Evolutionary conservation across 2,888 invertebrate species (phyloP).

Genomic region (Thecocarcelia acutangulata): DNA sequence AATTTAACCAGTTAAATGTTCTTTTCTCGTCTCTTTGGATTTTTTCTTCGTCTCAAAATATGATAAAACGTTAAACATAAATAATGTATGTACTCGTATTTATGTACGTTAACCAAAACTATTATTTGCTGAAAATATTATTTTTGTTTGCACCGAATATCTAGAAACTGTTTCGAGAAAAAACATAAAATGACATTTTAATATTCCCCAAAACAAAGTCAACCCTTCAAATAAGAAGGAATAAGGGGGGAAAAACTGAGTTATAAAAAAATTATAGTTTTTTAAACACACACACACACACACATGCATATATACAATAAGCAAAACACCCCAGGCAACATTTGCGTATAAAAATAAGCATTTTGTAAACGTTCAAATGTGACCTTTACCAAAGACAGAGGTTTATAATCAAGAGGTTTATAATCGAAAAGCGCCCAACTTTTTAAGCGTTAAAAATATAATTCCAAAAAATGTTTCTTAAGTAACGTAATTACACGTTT

Average conservation of each 20-base stretch:
- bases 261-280: background rate
- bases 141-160: conserved; percentile 27
- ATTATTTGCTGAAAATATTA: conserved; percentile 8
- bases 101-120: background rate
- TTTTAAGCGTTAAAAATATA: conserved; percentile 39
- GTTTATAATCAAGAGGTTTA: conserved; percentile 31
- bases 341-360: conserved; percentile 47
- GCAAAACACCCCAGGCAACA: conserved; percentile 25
- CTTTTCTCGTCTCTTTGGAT: too few species aligned
- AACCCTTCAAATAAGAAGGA: background rate
- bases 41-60: too few species aligned
- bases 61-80: too few species aligned
- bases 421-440: conserved; percentile 43
- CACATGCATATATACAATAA: too few species aligned
- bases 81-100: too few species aligned
- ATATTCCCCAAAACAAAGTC: background rate
- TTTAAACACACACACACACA: background rate
- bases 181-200: conserved; percentile 36
- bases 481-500: conserved; percentile 41
- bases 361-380: conserved; percentile 41
- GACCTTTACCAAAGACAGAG: conserved; percentile 35
- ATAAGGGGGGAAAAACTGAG: background rate
- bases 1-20: too few species aligned
- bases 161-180: background rate
- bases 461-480: conserved; percentile 35